A percentile compares a stretch with the other conserved stretches of the same genome.
Conservation (phyloP, 2,888 invertebrate genomes). For the Hirtodrosophila histrioides region DNA sequence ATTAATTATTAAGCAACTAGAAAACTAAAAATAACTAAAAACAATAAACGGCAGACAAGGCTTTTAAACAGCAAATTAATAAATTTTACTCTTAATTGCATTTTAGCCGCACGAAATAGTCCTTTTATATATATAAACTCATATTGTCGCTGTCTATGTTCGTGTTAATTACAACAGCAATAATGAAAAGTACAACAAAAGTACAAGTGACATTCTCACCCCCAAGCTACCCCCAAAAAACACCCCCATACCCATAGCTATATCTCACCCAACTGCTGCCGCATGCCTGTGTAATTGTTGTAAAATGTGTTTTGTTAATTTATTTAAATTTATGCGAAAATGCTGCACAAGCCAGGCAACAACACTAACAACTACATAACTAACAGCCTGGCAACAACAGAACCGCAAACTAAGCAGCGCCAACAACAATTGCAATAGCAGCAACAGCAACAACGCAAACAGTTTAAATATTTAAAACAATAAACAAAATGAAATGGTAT, state of each 20-base stretch:
- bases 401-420: slow-evolving; percentile 51
- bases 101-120: slow-evolving; percentile 42
- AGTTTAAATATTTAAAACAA: slow-evolving; percentile 63
- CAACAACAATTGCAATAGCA: slow-evolving; percentile 16
- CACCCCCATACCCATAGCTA: not conserved
- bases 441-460: slow-evolving; percentile 41
- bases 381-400: slow-evolving; percentile 43
- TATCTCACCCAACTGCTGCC: slow-evolving; percentile 4
- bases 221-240: not conserved
- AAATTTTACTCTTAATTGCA: slow-evolving; percentile 72
- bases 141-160: slow-evolving; percentile 37
- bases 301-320: slow-evolving; percentile 74
- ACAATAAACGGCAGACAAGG: slow-evolving; percentile 34
- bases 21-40: slow-evolving; percentile 1
- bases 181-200: slow-evolving; percentile 60
- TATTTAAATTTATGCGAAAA: slow-evolving; percentile 76
- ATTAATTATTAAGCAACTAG: slow-evolving; percentile 32
- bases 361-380: slow-evolving; percentile 34
- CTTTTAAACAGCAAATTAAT: slow-evolving; percentile 63
- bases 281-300: slow-evolving; percentile 65
- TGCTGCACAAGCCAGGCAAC: slow-evolving; percentile 39
- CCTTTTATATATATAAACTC: slow-evolving; percentile 3
- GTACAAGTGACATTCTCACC: slow-evolving; percentile 47
- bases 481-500: slow-evolving; percentile 68
- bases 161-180: slow-evolving; percentile 67